Evolutionary conservation across 2,888 invertebrate genomes (phyloP), one percentile per base, ranked within the genome.

Genomic region (Eupeodes luniger): DNA sequence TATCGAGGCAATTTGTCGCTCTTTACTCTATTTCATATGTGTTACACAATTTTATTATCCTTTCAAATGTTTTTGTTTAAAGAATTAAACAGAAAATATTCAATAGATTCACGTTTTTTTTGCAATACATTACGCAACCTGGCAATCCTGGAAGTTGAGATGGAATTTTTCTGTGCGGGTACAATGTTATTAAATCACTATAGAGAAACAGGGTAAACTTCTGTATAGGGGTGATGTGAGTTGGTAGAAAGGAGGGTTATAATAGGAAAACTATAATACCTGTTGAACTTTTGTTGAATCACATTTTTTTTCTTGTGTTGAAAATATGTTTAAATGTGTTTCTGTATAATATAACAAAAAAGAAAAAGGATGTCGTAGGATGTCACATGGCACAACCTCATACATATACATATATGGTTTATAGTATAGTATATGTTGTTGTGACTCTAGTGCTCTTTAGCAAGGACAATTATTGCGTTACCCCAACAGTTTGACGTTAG

Each of bases 331-430:
- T 49, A 47, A 77, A 59, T 67, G 57, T 70, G 70, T 70, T 61
- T 57, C 61, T 44, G 53, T 61, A 66, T 47, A 53, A 66, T 66
- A 64, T 12, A 47, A 2, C 57, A 11, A 14, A 14, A 66, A 59
- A 27, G 27, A 64, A 16, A 51, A 59, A 61, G 81, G 64, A 85
- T 74, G 59, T 74, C 75, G 34, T 47, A 61, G 61, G 55, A 67
- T 81, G 84, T 80, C 87, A 84, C 76, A 84, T 87, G 87, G 84
- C 80, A 67, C 55, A 80, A 72, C 69, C 78, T 79, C 19, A 53
- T 64, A 27, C 69, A 69, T 70, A 70, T 59, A 44, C 44, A n/a
- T 9, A 47, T 3, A 44, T 81, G 34, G 10, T 55, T 27, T 57
- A 27, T 6, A 11, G 61, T 55, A 44, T 19, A 49, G n/a, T 40